A percentile compares a stretch with the other conserved stretches of the same genome.
These are phyloP conservation scores for Acrossocheilus fasciatus DNA, from an alignment of 2,797 vertebrate genomes.

Conservation along the genomic window DNA sequence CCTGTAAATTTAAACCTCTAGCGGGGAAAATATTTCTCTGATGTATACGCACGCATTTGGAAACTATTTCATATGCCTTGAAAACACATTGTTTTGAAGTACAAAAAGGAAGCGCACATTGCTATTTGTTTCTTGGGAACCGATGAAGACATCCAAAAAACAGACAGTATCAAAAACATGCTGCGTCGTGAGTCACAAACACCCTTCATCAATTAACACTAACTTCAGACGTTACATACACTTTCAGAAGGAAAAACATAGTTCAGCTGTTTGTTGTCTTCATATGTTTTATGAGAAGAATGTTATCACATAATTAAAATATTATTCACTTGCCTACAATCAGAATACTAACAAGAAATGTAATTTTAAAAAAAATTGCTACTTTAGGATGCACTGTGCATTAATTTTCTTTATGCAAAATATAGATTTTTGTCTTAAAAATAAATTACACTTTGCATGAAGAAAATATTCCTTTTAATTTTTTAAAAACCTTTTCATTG, in stretches of 20 bases:
- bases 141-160: neutral
- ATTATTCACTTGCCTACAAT: neutral
- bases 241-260: neutral
- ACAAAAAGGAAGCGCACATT: neutral
- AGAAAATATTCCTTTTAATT: neutral
- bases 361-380: neutral
- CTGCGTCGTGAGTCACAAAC: constrained; percentile 4
- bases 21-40: neutral
- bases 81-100: constrained; percentile 33
- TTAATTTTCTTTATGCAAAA: neutral
- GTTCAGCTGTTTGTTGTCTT: neutral
- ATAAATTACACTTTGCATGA: neutral
- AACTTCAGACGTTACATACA: neutral
- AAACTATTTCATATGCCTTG: neutral
- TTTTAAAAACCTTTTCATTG: neutral
- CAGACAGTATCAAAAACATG: neutral
- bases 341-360: neutral
- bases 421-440: neutral
- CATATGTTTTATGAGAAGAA: neutral
- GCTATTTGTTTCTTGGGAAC: constrained; percentile 1
- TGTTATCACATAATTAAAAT: neutral
- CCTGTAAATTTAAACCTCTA: neutral
- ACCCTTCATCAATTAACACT: constrained; percentile 8
- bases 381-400: neutral
- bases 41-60: constrained; percentile 28